These are phyloP conservation scores for Sinopyrophorus schimmeli DNA, from an alignment of 2,888 invertebrate species.

Conservation along the genomic window DNA sequence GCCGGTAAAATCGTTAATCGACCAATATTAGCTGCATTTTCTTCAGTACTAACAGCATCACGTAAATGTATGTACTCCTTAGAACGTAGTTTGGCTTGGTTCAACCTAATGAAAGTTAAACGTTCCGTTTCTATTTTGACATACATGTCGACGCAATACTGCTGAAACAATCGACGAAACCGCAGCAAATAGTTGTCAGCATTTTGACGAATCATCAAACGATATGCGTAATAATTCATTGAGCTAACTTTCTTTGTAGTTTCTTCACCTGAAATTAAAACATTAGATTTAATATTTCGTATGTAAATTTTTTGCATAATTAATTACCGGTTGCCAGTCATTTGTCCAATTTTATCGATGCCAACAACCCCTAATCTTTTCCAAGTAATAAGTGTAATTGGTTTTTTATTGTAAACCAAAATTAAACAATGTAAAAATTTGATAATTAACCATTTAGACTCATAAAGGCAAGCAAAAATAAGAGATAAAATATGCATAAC, in stretches of 20 bases:
- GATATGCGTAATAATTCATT: conserved; percentile 13
- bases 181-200: conserved; percentile 40
- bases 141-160: conserved; percentile 49
- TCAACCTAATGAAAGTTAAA: conserved; percentile 39
- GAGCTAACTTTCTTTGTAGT: conserved; percentile 17
- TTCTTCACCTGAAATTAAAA: no score
- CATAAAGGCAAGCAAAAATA: no score
- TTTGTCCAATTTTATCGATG: not conserved
- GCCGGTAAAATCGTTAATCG: conserved; percentile 43
- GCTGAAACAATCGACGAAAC: conserved; percentile 33
- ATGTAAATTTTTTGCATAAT: not conserved
- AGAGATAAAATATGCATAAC: not conserved
- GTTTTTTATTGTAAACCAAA: not conserved
- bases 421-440: not conserved
- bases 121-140: conserved; percentile 50
- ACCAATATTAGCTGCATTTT: conserved; percentile 33
- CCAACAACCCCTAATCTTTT: not conserved
- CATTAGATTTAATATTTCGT: no score
- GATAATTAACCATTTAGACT: no score
- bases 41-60: conserved; percentile 41
- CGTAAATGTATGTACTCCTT: conserved; percentile 45
- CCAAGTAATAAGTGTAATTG: not conserved
- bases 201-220: conserved; percentile 41
- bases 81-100: conserved; percentile 38
- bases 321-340: not conserved